Base-by-base conservation (phyloP, 2,113 vertebrate species). In the Rhagologus leucostigma region DNA sequence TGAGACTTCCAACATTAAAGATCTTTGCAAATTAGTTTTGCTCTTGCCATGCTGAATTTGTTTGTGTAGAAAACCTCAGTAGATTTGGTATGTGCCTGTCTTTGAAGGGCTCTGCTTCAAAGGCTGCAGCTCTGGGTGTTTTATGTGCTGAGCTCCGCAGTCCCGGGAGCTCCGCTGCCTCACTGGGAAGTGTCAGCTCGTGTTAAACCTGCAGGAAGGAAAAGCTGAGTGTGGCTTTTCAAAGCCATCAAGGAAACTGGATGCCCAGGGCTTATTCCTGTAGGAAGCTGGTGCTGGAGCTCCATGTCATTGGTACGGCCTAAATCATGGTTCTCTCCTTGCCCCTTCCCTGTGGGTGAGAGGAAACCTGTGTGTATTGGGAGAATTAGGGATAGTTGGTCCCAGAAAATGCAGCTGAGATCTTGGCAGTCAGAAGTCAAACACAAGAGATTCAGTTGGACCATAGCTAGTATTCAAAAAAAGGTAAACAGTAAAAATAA, bases 21-120 rank as follows among this genome's bases (percentile, higher is more conserved):
- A 49, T 86, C 77, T 83, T 91, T 75, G 94, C 70, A 90, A 94
- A 95, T 91, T 69, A 85, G 92, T 80, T 89, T 64, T 92, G 93
- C 67, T 80, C 84, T 94, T 39, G 93, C 94, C 68, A 76, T 76
- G 39, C 69, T 83, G 90, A 55, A 93, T 84, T 92, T 93, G 94
- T 96, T 96, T 95, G 93, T 77, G 88, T 75, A 69, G 57, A 81
- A 87, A 52, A 77, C 84, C 88, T 92, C 79, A 13, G 84, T 64
- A 68, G 92, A 76, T 91, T 92, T 52, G 70, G 86, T 88, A 64
- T 56, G 90, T 74, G 84, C 7, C 59, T 62, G 74, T 68, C 94
- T 95, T 86, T 94, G 90, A 90, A 94, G 88, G 89, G 62, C 33
- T 68, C 39, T 15, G 57, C 90, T 96, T 94, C 93, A 87, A 80